A percentile compares a stretch with the other conserved stretches of the same genome.
Evolutionary conservation across 2,888 invertebrate species (phyloP).

Genomic region (Coenonympha glycerion): DNA sequence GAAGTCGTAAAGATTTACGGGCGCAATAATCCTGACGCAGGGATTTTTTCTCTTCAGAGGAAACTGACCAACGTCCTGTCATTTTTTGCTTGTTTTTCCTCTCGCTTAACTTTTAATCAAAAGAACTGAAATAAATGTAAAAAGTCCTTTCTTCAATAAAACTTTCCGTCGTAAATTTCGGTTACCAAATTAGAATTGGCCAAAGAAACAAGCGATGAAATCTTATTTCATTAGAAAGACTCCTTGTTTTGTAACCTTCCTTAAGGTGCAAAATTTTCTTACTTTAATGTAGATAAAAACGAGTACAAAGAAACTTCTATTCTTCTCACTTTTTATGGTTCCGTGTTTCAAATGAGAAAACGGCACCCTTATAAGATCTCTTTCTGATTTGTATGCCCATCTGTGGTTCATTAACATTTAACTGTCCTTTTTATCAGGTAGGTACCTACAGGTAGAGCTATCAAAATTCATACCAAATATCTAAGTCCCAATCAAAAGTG

Average conservation of each 20-base stretch:
- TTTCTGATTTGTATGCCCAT: no score
- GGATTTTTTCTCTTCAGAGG: slow-evolving; percentile 50
- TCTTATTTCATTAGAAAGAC: slow-evolving; percentile 9
- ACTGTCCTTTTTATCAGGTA: no score
- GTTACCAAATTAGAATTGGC: slow-evolving; percentile 12
- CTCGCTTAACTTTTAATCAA: slow-evolving; percentile 31
- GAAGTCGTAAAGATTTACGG: slow-evolving; percentile 64
- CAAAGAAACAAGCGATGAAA: slow-evolving; percentile 5
- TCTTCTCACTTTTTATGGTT: no score
- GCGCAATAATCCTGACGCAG: slow-evolving; percentile 62
- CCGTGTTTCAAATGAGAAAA: no score
- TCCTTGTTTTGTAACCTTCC: not conserved
- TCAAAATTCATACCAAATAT: no score
- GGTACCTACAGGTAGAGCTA: no score
- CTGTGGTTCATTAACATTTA: no score
- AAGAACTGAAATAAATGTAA: slow-evolving; percentile 32
- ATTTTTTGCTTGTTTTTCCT: slow-evolving; percentile 40
- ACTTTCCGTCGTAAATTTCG: slow-evolving; percentile 22
- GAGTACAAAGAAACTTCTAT: not conserved
- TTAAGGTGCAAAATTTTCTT: not conserved
- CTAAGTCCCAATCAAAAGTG: no score
- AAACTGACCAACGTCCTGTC: slow-evolving; percentile 52
- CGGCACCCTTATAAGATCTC: no score
- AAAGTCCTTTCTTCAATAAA: slow-evolving; percentile 27
- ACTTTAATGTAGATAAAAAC: not conserved